Conservation (phyloP, 2,113 vertebrate genomes). For the Eudyptes chrysolophus region DNA sequence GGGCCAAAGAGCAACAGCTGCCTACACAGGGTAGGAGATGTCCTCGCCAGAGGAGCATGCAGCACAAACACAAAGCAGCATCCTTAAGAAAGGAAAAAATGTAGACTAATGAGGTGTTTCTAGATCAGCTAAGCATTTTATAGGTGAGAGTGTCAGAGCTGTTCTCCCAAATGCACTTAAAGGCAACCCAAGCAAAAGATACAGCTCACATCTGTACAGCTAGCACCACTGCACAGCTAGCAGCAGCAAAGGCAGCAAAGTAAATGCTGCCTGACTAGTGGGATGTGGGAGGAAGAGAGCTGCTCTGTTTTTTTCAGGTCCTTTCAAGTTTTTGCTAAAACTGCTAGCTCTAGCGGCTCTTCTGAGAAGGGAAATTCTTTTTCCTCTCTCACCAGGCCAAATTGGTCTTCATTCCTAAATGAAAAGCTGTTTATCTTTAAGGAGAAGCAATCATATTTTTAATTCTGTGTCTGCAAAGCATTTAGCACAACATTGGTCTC, state of each 20-base stretch:
- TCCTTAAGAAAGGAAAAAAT: not conserved
- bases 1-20: not conserved
- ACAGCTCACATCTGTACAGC: not conserved
- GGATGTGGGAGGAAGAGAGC: not conserved
- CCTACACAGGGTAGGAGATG: not conserved
- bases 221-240: not conserved
- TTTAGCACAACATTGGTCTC: not conserved
- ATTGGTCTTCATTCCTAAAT: not conserved
- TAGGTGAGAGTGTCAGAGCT: not conserved
- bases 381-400: not conserved
- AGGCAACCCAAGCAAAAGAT: not conserved
- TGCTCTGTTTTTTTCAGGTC: not conserved
- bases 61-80: not conserved
- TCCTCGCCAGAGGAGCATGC: not conserved
- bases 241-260: not conserved
- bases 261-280: not conserved
- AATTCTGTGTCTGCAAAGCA: not conserved
- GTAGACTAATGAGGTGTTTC: not conserved
- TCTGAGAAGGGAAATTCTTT: not conserved
- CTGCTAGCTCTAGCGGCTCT: not conserved
- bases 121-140: not conserved
- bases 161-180: not conserved
- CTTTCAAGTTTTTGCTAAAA: conserved; percentile 23
- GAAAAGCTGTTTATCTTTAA: not conserved
- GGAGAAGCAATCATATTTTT: not conserved